Percentiles rank a stretch among this genome's conserved stretches.
These are phyloP conservation scores for Pemphredon lugubris DNA, from an alignment of 2,888 invertebrate species.

Conservation along the genomic window DNA sequence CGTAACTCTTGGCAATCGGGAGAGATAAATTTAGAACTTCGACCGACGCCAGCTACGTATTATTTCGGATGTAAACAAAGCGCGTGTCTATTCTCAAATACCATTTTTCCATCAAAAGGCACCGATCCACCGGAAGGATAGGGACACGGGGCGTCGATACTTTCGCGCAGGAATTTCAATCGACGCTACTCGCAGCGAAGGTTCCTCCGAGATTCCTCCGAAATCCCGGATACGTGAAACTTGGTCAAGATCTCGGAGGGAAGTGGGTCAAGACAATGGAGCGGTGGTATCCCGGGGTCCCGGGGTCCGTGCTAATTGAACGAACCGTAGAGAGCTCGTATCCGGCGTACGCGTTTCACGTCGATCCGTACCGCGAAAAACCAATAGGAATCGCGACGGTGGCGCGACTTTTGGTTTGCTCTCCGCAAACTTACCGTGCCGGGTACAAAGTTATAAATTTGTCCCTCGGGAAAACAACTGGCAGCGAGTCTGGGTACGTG, in stretches of 20 bases:
- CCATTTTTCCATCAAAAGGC: neutral
- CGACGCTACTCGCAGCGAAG: neutral
- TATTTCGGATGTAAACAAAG: neutral
- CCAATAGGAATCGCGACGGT: slow-evolving; percentile 21
- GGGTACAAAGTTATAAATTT: slow-evolving; percentile 69
- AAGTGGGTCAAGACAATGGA: slow-evolving; percentile 50
- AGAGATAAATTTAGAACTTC: neutral
- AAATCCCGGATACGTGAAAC: slow-evolving; percentile 40
- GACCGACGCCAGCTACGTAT: neutral
- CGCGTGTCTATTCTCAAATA: too few species aligned
- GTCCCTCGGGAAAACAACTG: slow-evolving; percentile 70
- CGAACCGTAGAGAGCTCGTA: slow-evolving; percentile 29
- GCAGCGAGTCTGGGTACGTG: slow-evolving; percentile 43
- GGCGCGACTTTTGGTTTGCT: slow-evolving; percentile 47
- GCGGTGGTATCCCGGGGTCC: neutral
- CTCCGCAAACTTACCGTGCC: slow-evolving; percentile 51
- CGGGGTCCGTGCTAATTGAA: slow-evolving; percentile 62
- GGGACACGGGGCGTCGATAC: too few species aligned
- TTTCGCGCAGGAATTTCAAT: too few species aligned
- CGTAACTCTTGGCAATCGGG: slow-evolving; percentile 8
- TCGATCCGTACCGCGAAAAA: slow-evolving; percentile 24
- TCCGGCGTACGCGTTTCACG: slow-evolving; percentile 14
- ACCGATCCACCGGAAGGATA: too few species aligned
- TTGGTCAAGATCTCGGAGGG: slow-evolving; percentile 46
- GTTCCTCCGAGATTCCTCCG: slow-evolving; percentile 9